These are phyloP conservation scores for Onychomys torridus DNA, from an alignment of 2,797 vertebrate species.

Conservation along the genomic window DNA sequence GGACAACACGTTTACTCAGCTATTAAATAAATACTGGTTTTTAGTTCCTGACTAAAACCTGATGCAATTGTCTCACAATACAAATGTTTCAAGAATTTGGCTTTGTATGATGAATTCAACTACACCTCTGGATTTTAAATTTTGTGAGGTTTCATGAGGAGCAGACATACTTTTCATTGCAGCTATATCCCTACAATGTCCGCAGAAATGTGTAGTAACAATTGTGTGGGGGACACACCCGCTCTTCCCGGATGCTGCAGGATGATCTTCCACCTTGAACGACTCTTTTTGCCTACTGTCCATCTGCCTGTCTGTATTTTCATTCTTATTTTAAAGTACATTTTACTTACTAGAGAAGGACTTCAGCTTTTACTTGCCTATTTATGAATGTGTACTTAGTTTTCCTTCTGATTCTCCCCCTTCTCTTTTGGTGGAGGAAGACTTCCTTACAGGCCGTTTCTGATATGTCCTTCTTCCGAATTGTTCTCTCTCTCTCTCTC, in stretches of 20 bases:
- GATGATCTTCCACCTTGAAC: not conserved
- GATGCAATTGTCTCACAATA: not conserved
- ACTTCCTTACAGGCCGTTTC: conserved; percentile 54
- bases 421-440: not conserved
- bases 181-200: not conserved
- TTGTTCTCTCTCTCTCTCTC: conserved; percentile 35
- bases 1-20: not conserved
- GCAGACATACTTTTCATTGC: not conserved
- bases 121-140: not conserved
- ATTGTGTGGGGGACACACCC: not conserved
- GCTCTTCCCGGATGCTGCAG: not conserved
- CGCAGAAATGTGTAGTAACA: not conserved
- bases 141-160: not conserved
- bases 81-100: not conserved
- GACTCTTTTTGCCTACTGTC: not conserved
- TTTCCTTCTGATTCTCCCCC: not conserved
- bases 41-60: not conserved
- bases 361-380: not conserved
- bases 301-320: not conserved
- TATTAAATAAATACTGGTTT: conserved; percentile 38
- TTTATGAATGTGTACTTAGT: not conserved
- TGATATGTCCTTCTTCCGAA: conserved; percentile 62
- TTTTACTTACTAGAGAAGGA: not conserved
- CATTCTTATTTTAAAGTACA: conserved; percentile 56
- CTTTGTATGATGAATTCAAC: not conserved